Conservation (phyloP, 2,888 invertebrate genomes). For the Amorpha juglandis region DNA sequence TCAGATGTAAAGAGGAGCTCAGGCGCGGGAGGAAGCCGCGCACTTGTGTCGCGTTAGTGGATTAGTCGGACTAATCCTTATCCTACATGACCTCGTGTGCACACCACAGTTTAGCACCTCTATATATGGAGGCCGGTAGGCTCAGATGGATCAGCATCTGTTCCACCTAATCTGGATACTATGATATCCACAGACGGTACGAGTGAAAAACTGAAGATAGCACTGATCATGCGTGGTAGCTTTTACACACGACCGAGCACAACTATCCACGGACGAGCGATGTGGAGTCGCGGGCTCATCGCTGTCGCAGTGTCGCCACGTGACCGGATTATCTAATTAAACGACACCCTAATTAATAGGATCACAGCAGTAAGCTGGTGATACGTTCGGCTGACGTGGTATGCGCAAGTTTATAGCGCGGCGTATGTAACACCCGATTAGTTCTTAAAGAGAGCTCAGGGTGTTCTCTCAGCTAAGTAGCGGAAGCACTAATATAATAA, state of each 20-base stretch:
- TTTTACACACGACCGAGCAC: background rate
- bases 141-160: too few relatives aligned
- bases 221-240: background rate
- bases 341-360: constrained; percentile 33
- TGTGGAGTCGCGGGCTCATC: background rate
- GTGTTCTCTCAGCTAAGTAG: too few relatives aligned
- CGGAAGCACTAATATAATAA: too few relatives aligned
- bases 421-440: background rate
- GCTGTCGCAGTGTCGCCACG: background rate
- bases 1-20: background rate
- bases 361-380: constrained; percentile 29
- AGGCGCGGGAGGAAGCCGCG: constrained; percentile 30
- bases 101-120: background rate
- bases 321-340: constrained; percentile 33
- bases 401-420: background rate
- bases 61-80: constrained; percentile 8
- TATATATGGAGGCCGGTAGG: too few relatives aligned
- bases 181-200: too few relatives aligned
- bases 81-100: background rate
- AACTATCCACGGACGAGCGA: too few relatives aligned
- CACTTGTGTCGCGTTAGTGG: constrained; percentile 18
- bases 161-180: too few relatives aligned
- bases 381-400: background rate
- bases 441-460: background rate
- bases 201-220: too few relatives aligned